A percentile compares a stretch with the other conserved stretches of the same genome.
Conservation (phyloP, 2,888 invertebrate species). For the Meiosimyza platycephala region DNA sequence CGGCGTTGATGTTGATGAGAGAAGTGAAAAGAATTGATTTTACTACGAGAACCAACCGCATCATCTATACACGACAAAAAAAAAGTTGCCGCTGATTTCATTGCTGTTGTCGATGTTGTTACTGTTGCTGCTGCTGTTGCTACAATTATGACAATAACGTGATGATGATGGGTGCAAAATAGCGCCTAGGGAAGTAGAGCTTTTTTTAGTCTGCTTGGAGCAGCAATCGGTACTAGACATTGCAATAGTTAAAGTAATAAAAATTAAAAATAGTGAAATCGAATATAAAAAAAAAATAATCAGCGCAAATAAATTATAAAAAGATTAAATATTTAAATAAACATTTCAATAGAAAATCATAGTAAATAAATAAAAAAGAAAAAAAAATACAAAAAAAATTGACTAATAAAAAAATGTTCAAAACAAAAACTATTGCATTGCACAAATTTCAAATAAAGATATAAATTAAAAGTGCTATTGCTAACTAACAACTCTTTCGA, state of each 20-base stretch:
- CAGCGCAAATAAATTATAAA: conserved; percentile 20
- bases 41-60: not conserved
- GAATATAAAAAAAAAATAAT: conserved; percentile 3
- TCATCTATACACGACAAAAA: not conserved
- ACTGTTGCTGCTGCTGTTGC: not conserved
- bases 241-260: conserved; percentile 30
- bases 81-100: not conserved
- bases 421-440: no score
- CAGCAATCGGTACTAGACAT: conserved; percentile 24
- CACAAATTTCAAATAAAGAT: conserved; percentile 12
- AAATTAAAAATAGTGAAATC: conserved; percentile 12
- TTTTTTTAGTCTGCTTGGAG: conserved; percentile 17
- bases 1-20: conserved; percentile 14
- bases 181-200: not conserved
- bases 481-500: not conserved
- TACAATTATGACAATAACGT: not conserved
- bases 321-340: not conserved
- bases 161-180: conserved; percentile 19
- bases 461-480: conserved; percentile 12
- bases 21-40: conserved; percentile 16
- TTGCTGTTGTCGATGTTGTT: not conserved
- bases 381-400: not conserved
- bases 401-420: no score
- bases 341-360: conserved; percentile 4
- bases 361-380: not conserved